phyloP scores from a whole-genome alignment of 1,140 invertebrate species.

The Fopius arisanus region DNA sequence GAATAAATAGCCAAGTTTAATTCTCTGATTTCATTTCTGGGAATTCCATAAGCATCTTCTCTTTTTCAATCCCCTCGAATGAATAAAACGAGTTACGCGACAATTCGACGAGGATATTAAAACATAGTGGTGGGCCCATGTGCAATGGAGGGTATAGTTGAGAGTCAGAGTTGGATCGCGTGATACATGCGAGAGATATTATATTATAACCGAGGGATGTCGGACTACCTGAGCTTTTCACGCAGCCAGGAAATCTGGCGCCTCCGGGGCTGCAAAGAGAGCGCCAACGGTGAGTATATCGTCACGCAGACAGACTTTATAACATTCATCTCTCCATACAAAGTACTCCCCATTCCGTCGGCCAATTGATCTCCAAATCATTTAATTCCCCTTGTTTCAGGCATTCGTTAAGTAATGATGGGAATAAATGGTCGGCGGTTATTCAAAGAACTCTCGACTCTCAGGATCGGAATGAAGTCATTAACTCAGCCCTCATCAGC shows the following conservation, averaged over 20 bases:
- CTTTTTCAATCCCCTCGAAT: neutral
- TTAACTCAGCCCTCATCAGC: neutral
- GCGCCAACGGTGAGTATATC: slow-evolving; percentile 5
- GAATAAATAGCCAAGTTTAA: neutral
- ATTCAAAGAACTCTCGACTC: neutral
- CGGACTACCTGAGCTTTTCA: slow-evolving; percentile 31
- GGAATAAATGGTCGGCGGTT: neutral
- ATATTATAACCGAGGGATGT: slow-evolving; percentile 14
- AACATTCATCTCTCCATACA: neutral
- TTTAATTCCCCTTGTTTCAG: neutral
- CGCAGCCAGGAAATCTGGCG: slow-evolving; percentile 32
- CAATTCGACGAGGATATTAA: slow-evolving; percentile 9
- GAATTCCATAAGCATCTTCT: neutral
- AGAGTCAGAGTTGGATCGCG: slow-evolving; percentile 24
- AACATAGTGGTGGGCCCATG: slow-evolving; percentile 8
- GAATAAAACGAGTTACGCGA: slow-evolving; percentile 14
- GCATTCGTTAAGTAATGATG: slow-evolving; percentile 1
- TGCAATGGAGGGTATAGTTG: neutral
- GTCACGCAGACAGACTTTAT: slow-evolving; percentile 11
- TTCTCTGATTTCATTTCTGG: neutral
- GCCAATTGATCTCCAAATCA: neutral
- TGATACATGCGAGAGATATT: slow-evolving; percentile 34
- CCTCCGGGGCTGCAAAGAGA: slow-evolving; percentile 22
- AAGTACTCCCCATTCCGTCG: neutral
- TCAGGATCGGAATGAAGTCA: neutral